Percentiles rank a stretch among this genome's conserved stretches.
Evolutionary conservation across 2,888 invertebrate species (phyloP).

Genomic region (Macaria notata): DNA sequence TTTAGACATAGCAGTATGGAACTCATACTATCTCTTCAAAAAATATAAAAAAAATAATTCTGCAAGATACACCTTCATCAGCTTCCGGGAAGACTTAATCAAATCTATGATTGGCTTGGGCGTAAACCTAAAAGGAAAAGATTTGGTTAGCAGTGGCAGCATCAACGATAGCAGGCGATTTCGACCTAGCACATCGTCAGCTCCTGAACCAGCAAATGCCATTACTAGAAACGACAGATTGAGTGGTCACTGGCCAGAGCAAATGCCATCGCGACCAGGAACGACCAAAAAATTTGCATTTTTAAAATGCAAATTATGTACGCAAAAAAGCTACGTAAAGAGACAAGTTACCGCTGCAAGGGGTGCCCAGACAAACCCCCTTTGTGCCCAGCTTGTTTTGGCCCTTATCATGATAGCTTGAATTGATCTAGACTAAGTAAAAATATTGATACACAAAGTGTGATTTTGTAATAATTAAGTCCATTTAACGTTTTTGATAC

Average conservation of each 20-base stretch:
- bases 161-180: constrained; percentile 17
- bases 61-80: constrained; percentile 8
- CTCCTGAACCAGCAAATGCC: constrained; percentile 5
- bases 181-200: constrained; percentile 11
- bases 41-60: constrained; percentile 10
- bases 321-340: constrained; percentile 23
- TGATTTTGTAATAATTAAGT: neutral
- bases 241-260: constrained; percentile 31
- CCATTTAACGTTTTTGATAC: no score
- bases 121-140: constrained; percentile 8
- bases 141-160: constrained; percentile 13
- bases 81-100: constrained; percentile 17
- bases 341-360: constrained; percentile 28
- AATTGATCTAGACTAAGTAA: neutral
- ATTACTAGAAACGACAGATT: constrained; percentile 5
- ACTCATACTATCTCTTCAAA: constrained; percentile 7
- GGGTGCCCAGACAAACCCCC: constrained; percentile 24
- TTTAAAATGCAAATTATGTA: constrained; percentile 32
- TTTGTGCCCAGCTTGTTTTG: constrained; percentile 26
- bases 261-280: constrained; percentile 16
- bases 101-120: constrained; percentile 13
- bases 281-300: constrained; percentile 17
- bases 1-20: constrained; percentile 14
- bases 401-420: constrained; percentile 2
- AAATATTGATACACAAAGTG: neutral